phyloP scores from a whole-genome alignment of 2,797 vertebrate species.

The Pogonophryne albipinna region DNA sequence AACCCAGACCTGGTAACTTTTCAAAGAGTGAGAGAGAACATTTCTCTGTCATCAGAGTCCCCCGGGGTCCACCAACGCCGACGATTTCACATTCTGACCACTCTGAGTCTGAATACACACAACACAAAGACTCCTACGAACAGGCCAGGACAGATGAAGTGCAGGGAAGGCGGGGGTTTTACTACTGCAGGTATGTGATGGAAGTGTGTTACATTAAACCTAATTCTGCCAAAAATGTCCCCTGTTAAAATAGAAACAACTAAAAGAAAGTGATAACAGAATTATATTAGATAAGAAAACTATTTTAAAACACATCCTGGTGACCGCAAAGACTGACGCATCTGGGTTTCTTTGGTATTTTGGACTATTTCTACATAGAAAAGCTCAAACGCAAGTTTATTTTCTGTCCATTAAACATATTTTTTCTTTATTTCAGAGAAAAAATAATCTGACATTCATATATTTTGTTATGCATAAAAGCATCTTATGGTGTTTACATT shows the following conservation, averaged over 20 bases:
- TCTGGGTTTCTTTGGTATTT: not conserved
- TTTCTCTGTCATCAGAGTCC: constrained; percentile 61
- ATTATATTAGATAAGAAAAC: too few relatives aligned
- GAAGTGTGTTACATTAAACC: not conserved
- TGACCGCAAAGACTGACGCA: not conserved
- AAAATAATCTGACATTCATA: not conserved
- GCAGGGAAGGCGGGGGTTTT: not conserved
- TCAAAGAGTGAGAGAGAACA: constrained; percentile 59
- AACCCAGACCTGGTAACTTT: constrained; percentile 64
- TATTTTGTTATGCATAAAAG: not conserved
- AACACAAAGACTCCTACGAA: not conserved
- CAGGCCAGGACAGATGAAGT: not conserved
- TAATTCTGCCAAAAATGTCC: not conserved
- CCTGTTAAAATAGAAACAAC: not conserved
- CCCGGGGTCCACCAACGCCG: constrained; percentile 23
- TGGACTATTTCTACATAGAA: not conserved
- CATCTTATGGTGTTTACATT: not conserved
- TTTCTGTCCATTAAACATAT: not conserved
- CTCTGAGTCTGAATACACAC: constrained; percentile 19
- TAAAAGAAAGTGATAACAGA: not conserved
- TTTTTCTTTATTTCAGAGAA: not conserved
- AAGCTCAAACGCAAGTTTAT: not conserved
- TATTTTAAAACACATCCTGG: not conserved
- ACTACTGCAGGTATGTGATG: not conserved
- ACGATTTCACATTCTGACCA: constrained; percentile 43